Evolutionary conservation across 2,888 invertebrate genomes (phyloP).

Genomic region (Orthosia cruda): DNA sequence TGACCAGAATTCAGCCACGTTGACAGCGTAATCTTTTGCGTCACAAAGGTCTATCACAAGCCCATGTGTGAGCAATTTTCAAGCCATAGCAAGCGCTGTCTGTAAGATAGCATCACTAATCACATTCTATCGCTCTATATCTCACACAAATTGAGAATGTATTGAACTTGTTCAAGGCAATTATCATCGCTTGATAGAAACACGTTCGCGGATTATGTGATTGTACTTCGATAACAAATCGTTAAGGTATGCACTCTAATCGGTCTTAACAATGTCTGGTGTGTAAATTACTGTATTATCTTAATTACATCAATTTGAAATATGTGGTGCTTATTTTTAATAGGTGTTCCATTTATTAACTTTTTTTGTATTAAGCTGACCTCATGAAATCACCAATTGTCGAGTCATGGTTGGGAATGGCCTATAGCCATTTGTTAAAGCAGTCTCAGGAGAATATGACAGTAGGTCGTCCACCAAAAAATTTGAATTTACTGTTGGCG

Average conservation of each 20-base stretch:
- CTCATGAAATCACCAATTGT: background rate
- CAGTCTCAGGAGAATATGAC: background rate
- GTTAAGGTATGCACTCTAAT: slow-evolving; percentile 24
- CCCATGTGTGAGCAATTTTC: too few species aligned
- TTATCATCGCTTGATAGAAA: slow-evolving; percentile 18
- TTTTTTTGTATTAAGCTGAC: background rate
- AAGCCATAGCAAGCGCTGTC: background rate
- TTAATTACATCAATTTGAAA: background rate
- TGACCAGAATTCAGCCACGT: too few species aligned
- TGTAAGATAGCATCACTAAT: slow-evolving; percentile 17
- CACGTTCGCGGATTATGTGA: slow-evolving; percentile 23
- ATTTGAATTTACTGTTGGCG: background rate
- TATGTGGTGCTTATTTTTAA: background rate
- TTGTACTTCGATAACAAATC: slow-evolving; percentile 29
- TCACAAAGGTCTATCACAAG: too few species aligned
- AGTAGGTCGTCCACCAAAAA: background rate
- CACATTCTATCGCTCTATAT: slow-evolving; percentile 12
- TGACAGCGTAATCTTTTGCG: too few species aligned
- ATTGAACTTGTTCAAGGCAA: slow-evolving; percentile 16
- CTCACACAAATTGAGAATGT: slow-evolving; percentile 23
- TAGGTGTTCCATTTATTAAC: too few species aligned
- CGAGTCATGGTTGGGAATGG: background rate
- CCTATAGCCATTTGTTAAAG: background rate
- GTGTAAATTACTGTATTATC: slow-evolving; percentile 5
- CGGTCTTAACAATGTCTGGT: slow-evolving; percentile 7